Evolutionary conservation across 2,113 vertebrate species (phyloP), one percentile per base, ranked within the genome.

Genomic region (Onychostruthus taczanowskii): DNA sequence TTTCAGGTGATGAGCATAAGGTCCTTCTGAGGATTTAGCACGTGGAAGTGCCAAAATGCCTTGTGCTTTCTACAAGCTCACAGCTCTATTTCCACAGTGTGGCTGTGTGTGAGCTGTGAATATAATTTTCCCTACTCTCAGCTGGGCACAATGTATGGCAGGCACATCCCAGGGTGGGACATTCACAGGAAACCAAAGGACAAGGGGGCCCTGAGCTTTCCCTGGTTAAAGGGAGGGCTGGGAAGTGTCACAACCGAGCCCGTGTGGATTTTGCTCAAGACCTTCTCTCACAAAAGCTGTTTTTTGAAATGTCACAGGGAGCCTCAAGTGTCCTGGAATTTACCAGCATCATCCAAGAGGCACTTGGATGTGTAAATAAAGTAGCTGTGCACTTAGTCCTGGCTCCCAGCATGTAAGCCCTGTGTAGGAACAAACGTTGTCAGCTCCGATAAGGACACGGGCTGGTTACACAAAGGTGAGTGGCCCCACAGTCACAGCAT

Each of bases 41-140:
- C 1, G 1, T 11, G 17, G 3, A 46, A 90, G 20, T 13, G 14
- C 39, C 58, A 76, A 62, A 87, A 87, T 13, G 30, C 53, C 30
- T 76, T 13, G 49, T 63, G 68, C 47, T 49, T 30, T 47, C 35
- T 22, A 6, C 2, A 10, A 23, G 26, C 46, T 63, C 10, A 10
- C 52, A 75, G 62, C 46, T 92, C 35, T 74, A 0, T 44, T 64
- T 66, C 55, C 41, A 87, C 31, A 27, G 23, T 2, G 46, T 28
- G 31, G 16, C 15, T 75, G 76, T 0, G 0, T 10, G 4, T 28
- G 16, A 69, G 4, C 30, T 1, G 0, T 8, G 27, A 46, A 55
- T 50, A 47, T 23, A 61, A 24, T 18, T 39, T 28, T 39, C 49
- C 35, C 39, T 43, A 2, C 23, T 59, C 58, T 37, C n/a, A 59